Evolutionary conservation across 2,888 invertebrate species (phyloP).

Genomic region (Amiota minor): DNA sequence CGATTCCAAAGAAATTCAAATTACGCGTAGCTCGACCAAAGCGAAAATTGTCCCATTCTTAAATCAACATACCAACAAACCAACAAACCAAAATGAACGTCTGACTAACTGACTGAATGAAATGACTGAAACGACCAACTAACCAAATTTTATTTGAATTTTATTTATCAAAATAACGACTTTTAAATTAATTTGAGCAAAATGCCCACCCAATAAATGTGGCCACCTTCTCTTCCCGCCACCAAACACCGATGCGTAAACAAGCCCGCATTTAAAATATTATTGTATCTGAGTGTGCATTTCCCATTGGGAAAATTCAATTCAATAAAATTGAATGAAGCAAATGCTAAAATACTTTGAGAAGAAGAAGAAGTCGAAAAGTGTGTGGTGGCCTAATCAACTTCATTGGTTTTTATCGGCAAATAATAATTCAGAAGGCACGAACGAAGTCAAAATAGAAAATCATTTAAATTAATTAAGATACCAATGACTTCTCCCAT

Average conservation of each 20-base stretch:
- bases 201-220: slow-evolving; percentile 17
- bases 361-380: slow-evolving; percentile 36
- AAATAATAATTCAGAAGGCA: neutral
- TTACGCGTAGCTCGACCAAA: slow-evolving; percentile 50
- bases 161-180: slow-evolving; percentile 52
- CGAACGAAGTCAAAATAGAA: slow-evolving; percentile 1
- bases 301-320: slow-evolving; percentile 43
- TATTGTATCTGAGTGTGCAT: too few species aligned
- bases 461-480: neutral
- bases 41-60: neutral
- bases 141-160: slow-evolving; percentile 14
- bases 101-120: slow-evolving; percentile 48
- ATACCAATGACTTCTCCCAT: too few species aligned
- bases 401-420: slow-evolving; percentile 14
- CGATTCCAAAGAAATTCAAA: slow-evolving; percentile 65
- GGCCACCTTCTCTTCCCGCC: neutral
- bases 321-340: slow-evolving; percentile 43
- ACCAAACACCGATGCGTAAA: neutral
- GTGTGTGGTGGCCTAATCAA: neutral
- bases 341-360: slow-evolving; percentile 54
- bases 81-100: neutral
- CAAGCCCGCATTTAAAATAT: neutral
- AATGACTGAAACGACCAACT: slow-evolving; percentile 45
- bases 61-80: neutral
- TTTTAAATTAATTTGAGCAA: slow-evolving; percentile 59